phyloP scores from a whole-genome alignment of 2,888 invertebrate species.

The Ptilodon capucinus region DNA sequence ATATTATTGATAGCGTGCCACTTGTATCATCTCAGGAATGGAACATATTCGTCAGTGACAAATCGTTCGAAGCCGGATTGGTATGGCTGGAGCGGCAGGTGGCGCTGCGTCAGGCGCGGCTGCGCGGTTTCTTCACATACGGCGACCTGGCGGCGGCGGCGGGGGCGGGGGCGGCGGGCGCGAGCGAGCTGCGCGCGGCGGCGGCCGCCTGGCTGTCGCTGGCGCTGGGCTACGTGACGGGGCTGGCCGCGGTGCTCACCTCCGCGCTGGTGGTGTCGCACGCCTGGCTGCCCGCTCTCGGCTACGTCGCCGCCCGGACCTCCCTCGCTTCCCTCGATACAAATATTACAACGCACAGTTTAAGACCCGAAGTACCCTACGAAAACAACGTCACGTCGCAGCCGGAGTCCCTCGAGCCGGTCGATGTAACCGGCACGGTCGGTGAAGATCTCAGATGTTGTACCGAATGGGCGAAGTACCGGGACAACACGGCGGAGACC shows the following conservation, averaged over 20 bases:
- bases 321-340: constrained; percentile 16
- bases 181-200: constrained; percentile 28
- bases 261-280: constrained; percentile 44
- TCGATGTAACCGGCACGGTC: constrained; percentile 20
- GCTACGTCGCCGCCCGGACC: constrained; percentile 25
- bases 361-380: constrained; percentile 23
- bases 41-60: constrained; percentile 91
- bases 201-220: constrained; percentile 32
- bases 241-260: constrained; percentile 42
- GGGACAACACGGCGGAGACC: constrained; percentile 20
- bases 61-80: constrained; percentile 89
- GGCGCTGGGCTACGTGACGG: constrained; percentile 33
- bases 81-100: constrained; percentile 86
- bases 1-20: too few species aligned
- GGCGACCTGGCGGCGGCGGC: constrained; percentile 86
- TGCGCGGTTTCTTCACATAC: constrained; percentile 92
- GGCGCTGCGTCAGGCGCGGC: constrained; percentile 87
- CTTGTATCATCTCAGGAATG: constrained; percentile 87
- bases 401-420: constrained; percentile 15
- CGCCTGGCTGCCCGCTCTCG: constrained; percentile 29
- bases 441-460: constrained; percentile 50
- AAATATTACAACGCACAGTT: constrained; percentile 29
- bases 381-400: constrained; percentile 32
- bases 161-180: constrained; percentile 67
- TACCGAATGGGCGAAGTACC: constrained; percentile 51